A percentile compares a stretch with the other conserved stretches of the same genome.
Evolutionary conservation across 1,140 invertebrate genomes (phyloP).

Genomic region (Apocrypta bakeri): DNA sequence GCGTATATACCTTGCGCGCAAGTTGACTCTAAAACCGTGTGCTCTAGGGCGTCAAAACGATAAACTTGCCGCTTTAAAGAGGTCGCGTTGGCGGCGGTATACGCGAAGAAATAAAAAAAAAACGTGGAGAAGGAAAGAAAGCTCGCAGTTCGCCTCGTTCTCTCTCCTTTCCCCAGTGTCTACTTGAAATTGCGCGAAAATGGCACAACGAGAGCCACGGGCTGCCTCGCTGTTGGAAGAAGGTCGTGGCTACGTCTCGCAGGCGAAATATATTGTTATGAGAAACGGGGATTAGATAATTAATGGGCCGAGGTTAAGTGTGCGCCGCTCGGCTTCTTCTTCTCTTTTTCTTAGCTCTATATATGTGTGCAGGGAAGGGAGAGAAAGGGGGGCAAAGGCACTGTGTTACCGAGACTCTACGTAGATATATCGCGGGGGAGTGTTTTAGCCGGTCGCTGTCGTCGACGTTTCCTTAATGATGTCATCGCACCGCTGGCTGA

Average conservation of each 20-base stretch:
- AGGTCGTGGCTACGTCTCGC: background rate
- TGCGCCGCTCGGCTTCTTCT: constrained; percentile 12
- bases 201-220: constrained; percentile 7
- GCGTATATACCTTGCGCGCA: background rate
- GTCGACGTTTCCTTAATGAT: constrained; percentile 49
- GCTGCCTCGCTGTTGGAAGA: background rate
- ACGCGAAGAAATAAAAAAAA: background rate
- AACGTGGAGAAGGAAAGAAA: too few relatives aligned
- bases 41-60: background rate
- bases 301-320: constrained; percentile 55
- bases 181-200: constrained; percentile 34
- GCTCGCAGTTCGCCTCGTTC: background rate
- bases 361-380: background rate
- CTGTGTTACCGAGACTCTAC: constrained; percentile 1
- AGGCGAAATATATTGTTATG: constrained; percentile 55
- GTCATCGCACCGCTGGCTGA: constrained; percentile 36
- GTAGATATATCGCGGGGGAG: constrained; percentile 5
- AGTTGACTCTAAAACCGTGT: background rate
- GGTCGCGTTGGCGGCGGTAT: background rate
- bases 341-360: constrained; percentile 15
- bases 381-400: background rate
- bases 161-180: constrained; percentile 13
- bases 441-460: constrained; percentile 29
- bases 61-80: background rate
- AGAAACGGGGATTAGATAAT: constrained; percentile 57